Evolutionary conservation across 92 coral and sea anemone species (phyloP).

Genomic region (Palythoa heliodiscus): DNA sequence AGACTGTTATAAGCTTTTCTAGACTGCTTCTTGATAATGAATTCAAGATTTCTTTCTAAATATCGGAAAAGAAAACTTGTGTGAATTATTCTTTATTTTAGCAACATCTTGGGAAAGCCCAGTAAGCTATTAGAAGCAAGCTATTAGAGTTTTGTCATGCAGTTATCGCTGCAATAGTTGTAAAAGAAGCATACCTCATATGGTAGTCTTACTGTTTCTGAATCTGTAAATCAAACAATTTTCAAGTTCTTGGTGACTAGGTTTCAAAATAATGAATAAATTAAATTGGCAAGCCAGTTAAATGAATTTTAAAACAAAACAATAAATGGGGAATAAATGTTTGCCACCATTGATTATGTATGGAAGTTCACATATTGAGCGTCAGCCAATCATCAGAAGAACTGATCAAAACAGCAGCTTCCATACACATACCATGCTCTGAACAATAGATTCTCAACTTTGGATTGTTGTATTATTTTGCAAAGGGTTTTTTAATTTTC

Average conservation of each 20-base stretch:
- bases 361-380: neutral
- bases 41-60: too few species aligned
- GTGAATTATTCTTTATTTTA: too few species aligned
- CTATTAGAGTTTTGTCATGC: too few species aligned
- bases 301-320: neutral
- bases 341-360: neutral
- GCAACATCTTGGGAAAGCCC: too few species aligned
- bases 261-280: neutral
- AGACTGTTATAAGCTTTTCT: too few species aligned
- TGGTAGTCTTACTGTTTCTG: conserved; percentile 91
- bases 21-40: too few species aligned
- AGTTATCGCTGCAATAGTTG: neutral
- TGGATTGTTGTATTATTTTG: too few species aligned
- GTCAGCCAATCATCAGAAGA: neutral
- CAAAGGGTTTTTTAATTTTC: too few species aligned
- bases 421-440: too few species aligned
- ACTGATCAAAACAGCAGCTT: neutral
- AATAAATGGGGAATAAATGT: neutral
- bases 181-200: conserved; percentile 72
- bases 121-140: too few species aligned
- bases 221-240: conserved; percentile 60
- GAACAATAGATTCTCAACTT: too few species aligned
- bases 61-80: too few species aligned
- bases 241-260: neutral
- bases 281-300: neutral